Evolutionary conservation across 2,113 vertebrate genomes (phyloP).

Genomic region (Pundamilia nyererei): DNA sequence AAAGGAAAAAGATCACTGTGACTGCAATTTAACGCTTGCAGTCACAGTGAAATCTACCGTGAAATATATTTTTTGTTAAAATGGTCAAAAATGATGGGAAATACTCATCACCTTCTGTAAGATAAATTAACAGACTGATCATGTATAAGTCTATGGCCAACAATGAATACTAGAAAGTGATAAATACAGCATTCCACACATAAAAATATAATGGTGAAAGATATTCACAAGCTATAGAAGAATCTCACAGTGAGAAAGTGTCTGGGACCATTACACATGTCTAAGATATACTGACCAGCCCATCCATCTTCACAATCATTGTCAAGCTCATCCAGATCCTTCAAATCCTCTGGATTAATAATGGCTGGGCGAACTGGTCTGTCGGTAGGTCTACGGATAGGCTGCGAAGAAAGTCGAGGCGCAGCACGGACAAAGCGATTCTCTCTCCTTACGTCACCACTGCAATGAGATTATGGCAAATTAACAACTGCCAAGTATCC

Average conservation of each 20-base stretch:
- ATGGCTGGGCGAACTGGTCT: slow-evolving; percentile 84
- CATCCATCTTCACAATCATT: slow-evolving; percentile 93
- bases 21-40: neutral
- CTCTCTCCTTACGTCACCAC: slow-evolving; percentile 79
- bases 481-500: neutral
- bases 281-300: slow-evolving; percentile 78
- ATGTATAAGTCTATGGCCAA: neutral
- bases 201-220: neutral
- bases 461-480: neutral
- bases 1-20: neutral
- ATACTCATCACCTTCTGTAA: neutral
- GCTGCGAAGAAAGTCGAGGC: slow-evolving; percentile 75
- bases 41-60: neutral
- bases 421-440: slow-evolving; percentile 71
- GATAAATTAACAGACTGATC: neutral
- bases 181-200: neutral
- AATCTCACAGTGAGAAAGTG: neutral
- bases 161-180: neutral
- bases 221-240: neutral
- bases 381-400: slow-evolving; percentile 79
- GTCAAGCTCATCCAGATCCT: slow-evolving; percentile 93
- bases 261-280: neutral
- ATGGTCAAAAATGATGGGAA: neutral
- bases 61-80: neutral
- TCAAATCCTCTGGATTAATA: slow-evolving; percentile 93